Evolutionary conservation across 2,888 invertebrate genomes (phyloP), one percentile per base, ranked within the genome.

Genomic region (Lagria hirta): DNA sequence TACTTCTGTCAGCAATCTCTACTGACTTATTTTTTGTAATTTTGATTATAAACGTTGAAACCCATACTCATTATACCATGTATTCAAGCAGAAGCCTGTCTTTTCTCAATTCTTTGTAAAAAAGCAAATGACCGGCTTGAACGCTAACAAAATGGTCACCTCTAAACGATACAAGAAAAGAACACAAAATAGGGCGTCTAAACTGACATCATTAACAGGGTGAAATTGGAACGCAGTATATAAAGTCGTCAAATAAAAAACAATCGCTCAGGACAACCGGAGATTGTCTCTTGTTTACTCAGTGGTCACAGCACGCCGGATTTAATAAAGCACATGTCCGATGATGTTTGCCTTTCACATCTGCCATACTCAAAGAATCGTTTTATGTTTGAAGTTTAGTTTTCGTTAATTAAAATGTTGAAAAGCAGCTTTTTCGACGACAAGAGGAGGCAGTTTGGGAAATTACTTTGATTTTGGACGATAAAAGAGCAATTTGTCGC

Each of bases 251-350:
- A 43, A 43, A 43, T 26, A 43, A 36, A 36, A 43, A 43, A 37
- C 36, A 36, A 41, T 33, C 13, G 33, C 54, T 50, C 56, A 58
- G 61, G 66, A 57, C 63, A 61, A 63, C 65, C 68, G 68, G 68
- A 68, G 66, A 68, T 68, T 67, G 68, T 64, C 62, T 65, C 57
- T 60, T 68, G 65, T 68, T 67, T 67, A 61, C 52, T 57, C 61
- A 63, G 64, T 58, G 57, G 60, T 52, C 60, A 52, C 52, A 49
- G 52, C 57, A 55, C 51, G 49, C 56, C 55, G 54, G 58, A 56
- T 61, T 60, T 61, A 58, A 62, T 60, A 59, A 55, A 55, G 53
- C 60, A 60, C 57, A 63, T 58, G 58, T 57, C 55, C 49, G 48
- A 43, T 49, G 40, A 17, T 58, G 61, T 63, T 63, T 62, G 58